Base-by-base conservation (phyloP, 2,888 invertebrate species). In the Tetranychus piercei region DNA sequence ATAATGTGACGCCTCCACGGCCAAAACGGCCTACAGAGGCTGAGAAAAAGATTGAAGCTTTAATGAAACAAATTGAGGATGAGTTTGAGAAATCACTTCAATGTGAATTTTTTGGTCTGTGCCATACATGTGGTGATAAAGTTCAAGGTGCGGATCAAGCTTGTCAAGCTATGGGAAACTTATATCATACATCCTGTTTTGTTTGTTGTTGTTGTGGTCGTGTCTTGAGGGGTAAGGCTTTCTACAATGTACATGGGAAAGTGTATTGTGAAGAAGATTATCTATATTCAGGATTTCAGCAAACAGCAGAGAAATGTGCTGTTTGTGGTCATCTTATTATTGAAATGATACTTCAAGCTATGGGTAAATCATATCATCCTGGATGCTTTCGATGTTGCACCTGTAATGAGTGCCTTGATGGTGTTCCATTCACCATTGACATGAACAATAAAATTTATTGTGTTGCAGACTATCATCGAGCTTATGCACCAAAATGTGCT, bases 311-410 rank as follows among this genome's bases (percentile, higher is more conserved):
- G 82, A 95, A 96, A 82, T 97, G 97, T 86, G 94, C 94, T 78
- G 92, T 94, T 81, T 97, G 97, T 85, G 95, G 94, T 64, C 96
- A 97, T 84, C 87, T 97, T 9, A 97, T 99, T 78, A 96, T 96
- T 94, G 97, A 97, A 88, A 96, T 95, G 94, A 66, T 66, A 20
- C 66, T 66, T 66, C 66, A 66, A 66, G 97, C 97, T 0, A 94
- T 97, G 94, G 97, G 97, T 34, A 94, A 95, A 84, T 94, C 95
- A 0, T 99, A 96, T 84, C 97, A 99, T 83, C 97, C 97, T 1
- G 95, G 95, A 9, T 99, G 99, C 85, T 99, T 99, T 85, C 89
- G 96, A 72, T 99, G 99, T 84, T 94, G 93, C 83, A 99, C 18
- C 11, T 72, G 72, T 22, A 45, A 44, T 45, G 45, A 44, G 18